Evolutionary conservation across 1,140 invertebrate species (phyloP), one percentile per base, ranked within the genome.

Genomic region (Episyrphus balteatus): DNA sequence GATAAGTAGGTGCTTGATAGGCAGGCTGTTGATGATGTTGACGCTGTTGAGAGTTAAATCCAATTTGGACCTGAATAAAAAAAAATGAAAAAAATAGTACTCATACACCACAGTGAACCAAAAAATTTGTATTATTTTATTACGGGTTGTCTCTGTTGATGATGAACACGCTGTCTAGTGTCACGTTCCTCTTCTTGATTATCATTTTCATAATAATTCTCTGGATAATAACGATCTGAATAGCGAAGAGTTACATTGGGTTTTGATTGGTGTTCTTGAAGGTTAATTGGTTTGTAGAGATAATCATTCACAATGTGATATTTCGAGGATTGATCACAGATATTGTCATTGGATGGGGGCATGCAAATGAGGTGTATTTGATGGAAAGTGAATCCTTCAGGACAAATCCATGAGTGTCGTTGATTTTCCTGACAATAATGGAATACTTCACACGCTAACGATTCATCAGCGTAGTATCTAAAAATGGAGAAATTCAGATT

Each of bases 251-350:
- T 67, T 5, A 88, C 80, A 62, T 92, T 93, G 2, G 84, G 84
- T 55, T 84, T 86, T 33, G 71, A 77, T 55, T 85, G 80, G 15
- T 81, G 82, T 66, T 90, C 86, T 54, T 86, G 84, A 31, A 82
- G 73, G 60, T 90, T 89, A 55, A 91, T 74, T 5, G 89, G 87
- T 58, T 89, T 84, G 75, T 94, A 92, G 10, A 94, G 73, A 62
- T 89, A 93, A 49, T 94, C 89, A 64, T 94, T 94, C 42, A 94
- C 88, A 57, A 92, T 91, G 59, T 92, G 87, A 60, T 84, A 94
- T 56, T 91, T 85, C 1, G 87, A 83, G 1, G 88, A 91, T 66
- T 88, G 84, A 57, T 86, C 81, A 72, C 90, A 93, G 51, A 84
- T 92, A 62, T 91, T 92, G 57, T 93, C 90, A 39, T 81, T 80